Conservation (phyloP, 2,797 vertebrate genomes). For the Hafferia zeledoni region DNA sequence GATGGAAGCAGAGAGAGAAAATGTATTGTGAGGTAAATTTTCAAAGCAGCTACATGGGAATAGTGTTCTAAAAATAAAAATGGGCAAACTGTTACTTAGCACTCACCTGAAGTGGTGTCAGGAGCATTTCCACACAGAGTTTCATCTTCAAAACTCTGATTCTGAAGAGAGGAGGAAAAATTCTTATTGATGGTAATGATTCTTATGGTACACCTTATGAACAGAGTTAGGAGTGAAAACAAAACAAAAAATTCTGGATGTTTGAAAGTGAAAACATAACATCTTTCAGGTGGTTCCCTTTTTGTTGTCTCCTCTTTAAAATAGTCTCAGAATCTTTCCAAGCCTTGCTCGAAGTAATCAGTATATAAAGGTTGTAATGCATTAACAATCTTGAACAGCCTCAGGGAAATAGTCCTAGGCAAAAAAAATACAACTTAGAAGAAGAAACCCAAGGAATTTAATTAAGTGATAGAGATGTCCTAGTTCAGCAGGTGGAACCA, state of each 20-base stretch:
- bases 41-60: neutral
- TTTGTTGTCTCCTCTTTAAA: neutral
- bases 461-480: too few relatives aligned
- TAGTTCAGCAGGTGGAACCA: too few relatives aligned
- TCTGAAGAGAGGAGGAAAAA: conserved; percentile 65
- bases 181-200: neutral
- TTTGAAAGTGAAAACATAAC: neutral
- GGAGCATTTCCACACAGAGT: conserved; percentile 7
- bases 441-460: neutral
- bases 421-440: neutral
- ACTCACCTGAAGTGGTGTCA: conserved; percentile 47
- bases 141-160: conserved; percentile 87
- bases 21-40: neutral
- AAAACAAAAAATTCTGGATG: neutral
- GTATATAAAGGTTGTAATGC: neutral
- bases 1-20: neutral
- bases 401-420: neutral
- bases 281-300: neutral
- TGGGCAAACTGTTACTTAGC: neutral
- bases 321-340: neutral
- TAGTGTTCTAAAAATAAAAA: neutral
- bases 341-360: neutral
- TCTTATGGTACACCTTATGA: neutral
- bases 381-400: neutral
- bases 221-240: neutral